These are phyloP conservation scores for Pagetopsis macropterus DNA, from an alignment of 2,797 vertebrate genomes.

Conservation along the genomic window DNA sequence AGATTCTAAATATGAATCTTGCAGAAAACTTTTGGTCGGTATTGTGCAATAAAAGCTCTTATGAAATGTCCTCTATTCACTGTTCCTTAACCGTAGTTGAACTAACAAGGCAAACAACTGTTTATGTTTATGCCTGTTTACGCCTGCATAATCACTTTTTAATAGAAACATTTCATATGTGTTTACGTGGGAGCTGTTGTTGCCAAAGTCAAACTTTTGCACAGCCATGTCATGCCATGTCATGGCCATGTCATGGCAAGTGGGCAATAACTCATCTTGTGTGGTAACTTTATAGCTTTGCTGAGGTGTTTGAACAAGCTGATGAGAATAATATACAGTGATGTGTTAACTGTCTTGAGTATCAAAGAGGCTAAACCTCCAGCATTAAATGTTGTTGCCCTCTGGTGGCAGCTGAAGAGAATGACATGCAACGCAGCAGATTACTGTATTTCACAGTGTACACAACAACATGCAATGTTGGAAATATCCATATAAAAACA, in stretches of 20 bases:
- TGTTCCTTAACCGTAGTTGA: constrained; percentile 20
- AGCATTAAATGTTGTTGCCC: constrained; percentile 28
- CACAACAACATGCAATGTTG: not conserved
- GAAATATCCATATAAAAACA: not conserved
- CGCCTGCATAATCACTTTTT: constrained; percentile 7
- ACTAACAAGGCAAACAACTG: constrained; percentile 10
- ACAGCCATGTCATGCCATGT: too few species aligned
- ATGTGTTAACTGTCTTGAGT: not conserved
- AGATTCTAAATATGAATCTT: constrained; percentile 38
- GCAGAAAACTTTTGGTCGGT: constrained; percentile 19
- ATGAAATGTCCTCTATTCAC: constrained; percentile 32
- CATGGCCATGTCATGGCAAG: too few species aligned
- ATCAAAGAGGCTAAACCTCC: not conserved
- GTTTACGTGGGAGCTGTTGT: not conserved
- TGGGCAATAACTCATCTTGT: too few species aligned
- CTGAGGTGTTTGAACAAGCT: not conserved
- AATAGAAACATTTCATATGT: not conserved
- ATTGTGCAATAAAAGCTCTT: constrained; percentile 54
- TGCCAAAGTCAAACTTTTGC: too few species aligned
- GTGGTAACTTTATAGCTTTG: not conserved
- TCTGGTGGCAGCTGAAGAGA: constrained; percentile 39
- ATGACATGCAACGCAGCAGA: too few species aligned
- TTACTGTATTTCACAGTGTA: too few species aligned
- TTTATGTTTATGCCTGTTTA: not conserved
- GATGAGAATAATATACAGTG: not conserved